These are phyloP conservation scores for Teleopsis dalmanni DNA, from an alignment of 1,140 invertebrate genomes.

Conservation along the genomic window DNA sequence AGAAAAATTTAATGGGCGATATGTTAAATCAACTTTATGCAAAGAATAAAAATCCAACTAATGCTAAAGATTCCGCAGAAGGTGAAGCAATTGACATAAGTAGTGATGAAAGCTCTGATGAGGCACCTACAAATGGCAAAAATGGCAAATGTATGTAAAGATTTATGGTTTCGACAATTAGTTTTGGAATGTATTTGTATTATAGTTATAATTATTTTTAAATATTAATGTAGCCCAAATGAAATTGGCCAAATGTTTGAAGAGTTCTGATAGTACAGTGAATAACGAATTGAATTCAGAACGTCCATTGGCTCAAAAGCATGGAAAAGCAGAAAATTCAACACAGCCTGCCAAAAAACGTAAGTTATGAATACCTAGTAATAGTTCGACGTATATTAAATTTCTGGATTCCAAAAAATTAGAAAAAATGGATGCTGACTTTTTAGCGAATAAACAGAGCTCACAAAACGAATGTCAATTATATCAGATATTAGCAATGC, in stretches of 20 bases:
- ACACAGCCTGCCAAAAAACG: conserved; percentile 16
- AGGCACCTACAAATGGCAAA: conserved; percentile 27
- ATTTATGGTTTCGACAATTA: too few species aligned
- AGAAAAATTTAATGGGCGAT: conserved; percentile 46
- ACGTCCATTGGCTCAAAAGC: neutral
- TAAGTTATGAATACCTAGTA: too few species aligned
- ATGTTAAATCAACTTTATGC: conserved; percentile 45
- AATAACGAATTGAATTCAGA: conserved; percentile 4
- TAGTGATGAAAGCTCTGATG: conserved; percentile 48
- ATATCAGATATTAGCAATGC: conserved; percentile 3
- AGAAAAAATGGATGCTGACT: conserved; percentile 6
- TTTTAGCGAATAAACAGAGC: neutral
- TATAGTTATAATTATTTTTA: neutral
- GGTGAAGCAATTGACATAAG: conserved; percentile 51
- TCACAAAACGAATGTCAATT: conserved; percentile 4
- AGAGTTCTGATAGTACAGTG: conserved; percentile 4
- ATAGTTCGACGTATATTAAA: too few species aligned
- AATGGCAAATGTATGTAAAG: conserved; percentile 37
- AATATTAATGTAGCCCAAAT: neutral
- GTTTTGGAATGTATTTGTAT: neutral
- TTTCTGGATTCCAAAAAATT: conserved; percentile 4
- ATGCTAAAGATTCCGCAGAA: conserved; percentile 23
- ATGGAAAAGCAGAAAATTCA: too few species aligned
- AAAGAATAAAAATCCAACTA: conserved; percentile 18
- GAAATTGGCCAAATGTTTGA: neutral